These are phyloP conservation scores for Patella depressa DNA, from an alignment of 2,888 invertebrate genomes.

Conservation along the genomic window DNA sequence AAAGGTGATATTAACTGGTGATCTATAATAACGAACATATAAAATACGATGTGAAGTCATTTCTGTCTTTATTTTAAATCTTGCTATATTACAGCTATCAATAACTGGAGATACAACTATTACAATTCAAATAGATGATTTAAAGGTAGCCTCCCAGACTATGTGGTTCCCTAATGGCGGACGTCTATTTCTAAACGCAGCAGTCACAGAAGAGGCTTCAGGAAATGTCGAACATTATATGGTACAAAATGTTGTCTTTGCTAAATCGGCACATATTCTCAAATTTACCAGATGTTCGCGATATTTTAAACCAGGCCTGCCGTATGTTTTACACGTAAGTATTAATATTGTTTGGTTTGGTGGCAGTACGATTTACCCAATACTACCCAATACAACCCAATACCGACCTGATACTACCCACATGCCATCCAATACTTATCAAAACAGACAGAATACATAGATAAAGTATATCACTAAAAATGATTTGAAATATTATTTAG, in stretches of 20 bases:
- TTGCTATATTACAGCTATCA: slow-evolving; percentile 33
- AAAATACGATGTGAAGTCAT: no score
- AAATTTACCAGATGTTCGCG: slow-evolving; percentile 44
- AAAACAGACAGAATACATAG: no score
- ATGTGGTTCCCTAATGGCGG: slow-evolving; percentile 53
- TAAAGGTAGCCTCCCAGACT: slow-evolving; percentile 35
- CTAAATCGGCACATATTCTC: slow-evolving; percentile 42
- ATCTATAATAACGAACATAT: no score
- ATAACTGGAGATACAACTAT: slow-evolving; percentile 34
- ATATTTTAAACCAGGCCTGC: slow-evolving; percentile 51
- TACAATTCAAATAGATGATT: slow-evolving; percentile 34
- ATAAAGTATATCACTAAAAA: no score
- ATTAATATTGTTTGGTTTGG: no score
- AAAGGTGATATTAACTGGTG: no score
- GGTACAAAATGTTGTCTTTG: slow-evolving; percentile 44
- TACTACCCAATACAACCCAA: no score
- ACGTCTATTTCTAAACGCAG: slow-evolving; percentile 44
- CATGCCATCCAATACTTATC: no score
- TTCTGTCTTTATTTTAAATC: no score
- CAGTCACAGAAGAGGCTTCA: slow-evolving; percentile 48
- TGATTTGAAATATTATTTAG: no score
- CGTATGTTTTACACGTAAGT: slow-evolving; percentile 47
- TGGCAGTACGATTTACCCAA: no score
- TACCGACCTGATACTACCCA: no score
- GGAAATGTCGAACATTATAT: slow-evolving; percentile 43